Evolutionary conservation across 1,140 invertebrate species (phyloP), one percentile per base, ranked within the genome.

Genomic region (Eupeodes corollae): DNA sequence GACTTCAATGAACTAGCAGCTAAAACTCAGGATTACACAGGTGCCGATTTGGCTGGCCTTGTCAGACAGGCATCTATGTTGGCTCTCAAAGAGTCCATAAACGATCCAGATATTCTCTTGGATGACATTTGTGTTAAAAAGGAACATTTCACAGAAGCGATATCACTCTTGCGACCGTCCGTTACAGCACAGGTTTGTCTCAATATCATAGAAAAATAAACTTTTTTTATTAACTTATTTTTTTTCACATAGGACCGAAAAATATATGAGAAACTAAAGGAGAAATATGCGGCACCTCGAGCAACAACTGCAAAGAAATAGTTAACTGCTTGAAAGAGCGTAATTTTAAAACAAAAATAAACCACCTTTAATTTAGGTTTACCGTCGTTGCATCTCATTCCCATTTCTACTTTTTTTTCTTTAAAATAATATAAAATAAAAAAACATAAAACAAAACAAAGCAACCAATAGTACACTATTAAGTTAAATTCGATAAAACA

Each of bases 11-110:
- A 73, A 21, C 71, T 96, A 35, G 82, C 85, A 37, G 64, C 61
- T 5, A 62, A 79, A 40, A 88, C 86, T 47, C 76, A 87, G 32
- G 82, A 86, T 26, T 94, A 83, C 54, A 91, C 88, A 2, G 94
- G 94, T 44, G 94, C 94, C 13, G 95, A 98, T 75, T 72, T 98
- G 32, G 83, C 86, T 14, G 86, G 89, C 18, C 69, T 95, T 18
- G 78, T 94, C 1, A 75, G 84, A 54, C 88, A 92, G 70, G 87
- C 92, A 1, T 81, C 84, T 1, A 76, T 86, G 46, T 75, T 81
- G 58, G 80, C 88, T 8, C 65, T 95, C 9, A 83, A 80, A 50
- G 78, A 86, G 56, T 70, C 79, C 52, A 75, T 84, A 42, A 61
- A 65, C 11, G 59, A 62, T 19, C 55, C 59, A 12, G 53, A 56